Evolutionary conservation across 2,888 invertebrate genomes (phyloP).

Genomic region (Nipponacmea schrenckii): DNA sequence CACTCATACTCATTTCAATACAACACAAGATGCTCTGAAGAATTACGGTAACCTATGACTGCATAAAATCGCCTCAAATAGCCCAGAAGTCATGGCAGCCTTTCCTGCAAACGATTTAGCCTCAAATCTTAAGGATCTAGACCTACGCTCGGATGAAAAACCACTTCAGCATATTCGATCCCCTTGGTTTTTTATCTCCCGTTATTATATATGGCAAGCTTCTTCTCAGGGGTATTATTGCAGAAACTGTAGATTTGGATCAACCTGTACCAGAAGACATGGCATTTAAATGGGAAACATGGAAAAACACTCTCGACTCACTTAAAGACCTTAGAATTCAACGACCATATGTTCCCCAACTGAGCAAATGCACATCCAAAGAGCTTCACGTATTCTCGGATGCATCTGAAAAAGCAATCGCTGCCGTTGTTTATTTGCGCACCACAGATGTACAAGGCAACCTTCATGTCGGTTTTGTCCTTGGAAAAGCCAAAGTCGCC

Average conservation of each 20-base stretch:
- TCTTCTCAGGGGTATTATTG: constrained; percentile 8
- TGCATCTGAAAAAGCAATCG: constrained; percentile 29
- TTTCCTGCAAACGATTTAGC: constrained; percentile 24
- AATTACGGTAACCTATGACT: constrained; percentile 25
- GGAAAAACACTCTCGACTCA: constrained; percentile 9
- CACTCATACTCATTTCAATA: too few species aligned
- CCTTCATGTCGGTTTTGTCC: constrained; percentile 1
- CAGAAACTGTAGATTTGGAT: neutral
- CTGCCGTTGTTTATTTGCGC: constrained; percentile 20
- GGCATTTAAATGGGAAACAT: constrained; percentile 11
- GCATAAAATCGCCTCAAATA: constrained; percentile 40
- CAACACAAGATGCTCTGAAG: constrained; percentile 30
- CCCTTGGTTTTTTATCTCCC: constrained; percentile 20
- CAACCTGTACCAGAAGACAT: too few species aligned
- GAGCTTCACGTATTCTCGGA: constrained; percentile 28
- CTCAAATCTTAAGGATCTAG: constrained; percentile 14
- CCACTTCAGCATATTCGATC: constrained; percentile 20
- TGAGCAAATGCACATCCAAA: too few species aligned
- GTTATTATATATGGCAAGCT: constrained; percentile 14
- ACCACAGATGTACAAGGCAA: neutral
- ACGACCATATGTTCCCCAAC: constrained; percentile 5
- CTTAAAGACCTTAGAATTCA: constrained; percentile 15
- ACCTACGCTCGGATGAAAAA: neutral
- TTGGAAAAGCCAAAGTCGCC: constrained; percentile 21
- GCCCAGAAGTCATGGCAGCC: constrained; percentile 17